These are phyloP conservation scores for Eueides isabella DNA, from an alignment of 1,140 invertebrate species.

Conservation along the genomic window DNA sequence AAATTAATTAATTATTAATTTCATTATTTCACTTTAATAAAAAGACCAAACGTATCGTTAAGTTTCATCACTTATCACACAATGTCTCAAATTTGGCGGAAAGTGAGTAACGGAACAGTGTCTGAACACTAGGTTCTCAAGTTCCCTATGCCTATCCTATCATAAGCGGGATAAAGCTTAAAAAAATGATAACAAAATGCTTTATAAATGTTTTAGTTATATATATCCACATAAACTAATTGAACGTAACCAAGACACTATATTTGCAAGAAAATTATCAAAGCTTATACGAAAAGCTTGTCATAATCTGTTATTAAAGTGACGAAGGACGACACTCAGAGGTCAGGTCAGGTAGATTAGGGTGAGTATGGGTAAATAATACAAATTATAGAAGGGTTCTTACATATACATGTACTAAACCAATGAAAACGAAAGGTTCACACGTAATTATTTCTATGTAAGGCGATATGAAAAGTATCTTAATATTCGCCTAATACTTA, in stretches of 20 bases:
- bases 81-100: too few relatives aligned
- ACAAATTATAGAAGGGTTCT: constrained; percentile 31
- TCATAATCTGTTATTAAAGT: constrained; percentile 48
- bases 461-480: neutral
- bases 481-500: neutral
- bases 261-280: constrained; percentile 23
- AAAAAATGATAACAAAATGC: too few relatives aligned
- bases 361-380: constrained; percentile 37
- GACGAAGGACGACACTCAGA: constrained; percentile 44
- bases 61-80: too few relatives aligned
- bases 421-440: constrained; percentile 36
- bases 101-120: too few relatives aligned
- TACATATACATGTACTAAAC: constrained; percentile 11
- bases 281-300: constrained; percentile 29
- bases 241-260: neutral
- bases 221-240: neutral
- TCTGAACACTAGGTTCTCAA: too few relatives aligned
- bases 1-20: too few relatives aligned
- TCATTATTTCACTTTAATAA: too few relatives aligned
- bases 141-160: too few relatives aligned
- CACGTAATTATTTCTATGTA: constrained; percentile 24
- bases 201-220: too few relatives aligned
- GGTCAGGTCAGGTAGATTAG: constrained; percentile 37
- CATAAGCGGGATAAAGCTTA: too few relatives aligned
- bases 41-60: too few relatives aligned